Conservation (phyloP, 2,797 vertebrate genomes). For the Cryptoprocta ferox region DNA sequence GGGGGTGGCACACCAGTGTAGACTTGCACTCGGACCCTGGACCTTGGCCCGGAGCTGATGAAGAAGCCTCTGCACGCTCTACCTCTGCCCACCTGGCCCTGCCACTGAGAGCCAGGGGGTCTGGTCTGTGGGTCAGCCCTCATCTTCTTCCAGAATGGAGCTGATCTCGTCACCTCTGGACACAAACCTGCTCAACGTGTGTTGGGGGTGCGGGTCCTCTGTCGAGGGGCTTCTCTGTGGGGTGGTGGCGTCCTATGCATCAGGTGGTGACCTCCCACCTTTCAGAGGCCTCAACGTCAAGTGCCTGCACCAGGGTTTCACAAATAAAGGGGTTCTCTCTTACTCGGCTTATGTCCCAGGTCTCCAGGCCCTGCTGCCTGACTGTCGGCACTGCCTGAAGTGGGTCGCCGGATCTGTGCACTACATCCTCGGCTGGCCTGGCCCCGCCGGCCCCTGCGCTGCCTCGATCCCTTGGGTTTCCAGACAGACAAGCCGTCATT, state of each 20-base stretch:
- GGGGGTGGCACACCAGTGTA: accelerated
- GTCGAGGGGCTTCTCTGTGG: background rate
- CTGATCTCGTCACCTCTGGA: background rate
- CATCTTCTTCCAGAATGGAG: background rate
- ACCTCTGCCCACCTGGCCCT: background rate
- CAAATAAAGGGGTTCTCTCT: conserved; percentile 68
- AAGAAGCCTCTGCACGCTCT: background rate
- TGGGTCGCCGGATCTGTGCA: background rate
- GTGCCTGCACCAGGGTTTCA: conserved; percentile 52
- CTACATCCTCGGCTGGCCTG: background rate
- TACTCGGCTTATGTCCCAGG: background rate
- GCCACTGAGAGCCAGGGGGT: background rate
- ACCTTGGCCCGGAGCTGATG: background rate
- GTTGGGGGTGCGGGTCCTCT: background rate
- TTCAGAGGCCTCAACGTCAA: background rate
- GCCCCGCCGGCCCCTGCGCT: too few relatives aligned
- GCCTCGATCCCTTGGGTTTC: background rate
- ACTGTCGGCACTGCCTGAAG: background rate
- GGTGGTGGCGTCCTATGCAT: background rate
- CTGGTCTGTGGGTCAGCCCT: background rate
- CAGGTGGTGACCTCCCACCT: background rate
- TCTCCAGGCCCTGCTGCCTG: background rate
- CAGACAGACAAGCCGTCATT: background rate
- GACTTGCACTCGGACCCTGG: background rate
- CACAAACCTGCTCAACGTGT: background rate